These are phyloP conservation scores for Callosobruchus maculatus DNA, from an alignment of 2,888 invertebrate species.

Conservation along the genomic window DNA sequence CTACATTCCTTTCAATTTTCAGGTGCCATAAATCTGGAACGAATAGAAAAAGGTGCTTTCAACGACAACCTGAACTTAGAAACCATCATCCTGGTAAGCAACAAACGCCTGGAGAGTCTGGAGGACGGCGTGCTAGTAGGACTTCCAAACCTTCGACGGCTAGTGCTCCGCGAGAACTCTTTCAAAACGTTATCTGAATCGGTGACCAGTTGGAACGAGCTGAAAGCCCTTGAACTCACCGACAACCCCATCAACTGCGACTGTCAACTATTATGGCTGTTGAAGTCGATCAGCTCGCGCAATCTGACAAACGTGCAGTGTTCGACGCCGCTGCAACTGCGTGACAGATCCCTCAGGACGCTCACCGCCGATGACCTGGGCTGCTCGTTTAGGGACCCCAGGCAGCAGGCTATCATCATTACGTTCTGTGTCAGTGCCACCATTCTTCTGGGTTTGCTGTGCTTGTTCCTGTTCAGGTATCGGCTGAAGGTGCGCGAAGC, in stretches of 20 bases:
- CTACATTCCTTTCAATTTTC: not conserved
- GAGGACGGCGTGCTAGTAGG: slow-evolving; percentile 77
- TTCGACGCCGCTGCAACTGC: slow-evolving; percentile 67
- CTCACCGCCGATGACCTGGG: slow-evolving; percentile 75
- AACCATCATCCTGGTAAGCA: slow-evolving; percentile 69
- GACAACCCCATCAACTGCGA: slow-evolving; percentile 81
- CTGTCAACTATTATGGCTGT: slow-evolving; percentile 77
- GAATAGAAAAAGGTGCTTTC: slow-evolving; percentile 74
- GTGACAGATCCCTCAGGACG: slow-evolving; percentile 64
- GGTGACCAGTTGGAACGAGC: slow-evolving; percentile 74
- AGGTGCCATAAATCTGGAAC: slow-evolving; percentile 69
- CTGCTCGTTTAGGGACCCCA: slow-evolving; percentile 74
- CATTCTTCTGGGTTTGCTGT: slow-evolving; percentile 67
- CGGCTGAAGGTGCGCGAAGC: slow-evolving; percentile 77
- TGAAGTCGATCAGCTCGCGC: slow-evolving; percentile 64
- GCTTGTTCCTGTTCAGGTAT: slow-evolving; percentile 73
- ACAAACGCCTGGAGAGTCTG: slow-evolving; percentile 68
- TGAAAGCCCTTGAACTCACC: slow-evolving; percentile 71
- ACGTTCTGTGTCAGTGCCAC: slow-evolving; percentile 72
- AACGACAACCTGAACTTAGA: slow-evolving; percentile 79
- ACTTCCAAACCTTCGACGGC: slow-evolving; percentile 72
- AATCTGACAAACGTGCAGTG: slow-evolving; percentile 70
- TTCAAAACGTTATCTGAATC: slow-evolving; percentile 73
- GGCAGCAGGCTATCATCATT: slow-evolving; percentile 76
- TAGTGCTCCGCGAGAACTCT: slow-evolving; percentile 75